Evolutionary conservation across 2,888 invertebrate genomes (phyloP).

Genomic region (Altica lythri): DNA sequence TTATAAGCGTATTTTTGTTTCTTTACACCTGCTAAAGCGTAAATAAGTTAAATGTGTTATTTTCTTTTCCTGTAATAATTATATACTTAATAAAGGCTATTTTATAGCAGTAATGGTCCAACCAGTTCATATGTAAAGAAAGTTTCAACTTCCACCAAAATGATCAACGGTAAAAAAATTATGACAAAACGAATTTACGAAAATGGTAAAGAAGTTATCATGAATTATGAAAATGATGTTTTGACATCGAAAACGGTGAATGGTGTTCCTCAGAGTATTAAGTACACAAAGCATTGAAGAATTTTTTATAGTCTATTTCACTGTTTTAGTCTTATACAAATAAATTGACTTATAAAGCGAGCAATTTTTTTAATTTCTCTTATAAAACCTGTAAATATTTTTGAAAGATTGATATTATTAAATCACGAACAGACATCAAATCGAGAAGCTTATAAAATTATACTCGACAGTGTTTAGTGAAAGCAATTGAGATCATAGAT

Average conservation of each 20-base stretch:
- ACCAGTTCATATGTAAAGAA: conserved; percentile 26
- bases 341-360: conserved; percentile 13
- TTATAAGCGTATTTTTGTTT: too few species aligned
- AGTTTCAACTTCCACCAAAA: conserved; percentile 30
- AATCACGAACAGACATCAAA: too few species aligned
- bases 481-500: too few species aligned
- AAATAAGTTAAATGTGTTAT: too few species aligned
- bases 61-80: too few species aligned
- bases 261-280: conserved; percentile 31
- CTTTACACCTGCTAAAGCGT: too few species aligned
- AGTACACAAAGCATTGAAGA: conserved; percentile 9
- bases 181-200: conserved; percentile 31
- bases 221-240: conserved; percentile 32
- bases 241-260: conserved; percentile 29
- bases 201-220: conserved; percentile 32
- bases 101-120: conserved; percentile 3
- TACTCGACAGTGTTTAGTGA: too few species aligned
- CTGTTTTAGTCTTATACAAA: conserved; percentile 4
- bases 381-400: too few species aligned
- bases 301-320: neutral
- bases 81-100: neutral
- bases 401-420: too few species aligned
- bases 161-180: conserved; percentile 29
- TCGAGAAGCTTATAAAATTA: too few species aligned
- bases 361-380: too few species aligned